phyloP scores from a whole-genome alignment of 2,888 invertebrate species.

The Lochmaea capreae region DNA sequence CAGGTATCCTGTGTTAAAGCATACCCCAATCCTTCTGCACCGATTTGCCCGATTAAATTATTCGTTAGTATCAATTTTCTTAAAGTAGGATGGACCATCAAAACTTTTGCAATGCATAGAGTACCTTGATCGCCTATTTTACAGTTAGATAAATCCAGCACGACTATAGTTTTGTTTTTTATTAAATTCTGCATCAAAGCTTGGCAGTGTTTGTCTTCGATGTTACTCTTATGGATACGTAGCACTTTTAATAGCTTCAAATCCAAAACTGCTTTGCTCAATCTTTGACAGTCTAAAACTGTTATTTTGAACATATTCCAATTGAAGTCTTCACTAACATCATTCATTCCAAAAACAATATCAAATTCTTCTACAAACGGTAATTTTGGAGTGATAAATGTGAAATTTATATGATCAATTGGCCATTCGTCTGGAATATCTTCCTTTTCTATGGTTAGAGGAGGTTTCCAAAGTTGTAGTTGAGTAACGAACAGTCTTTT shows the following conservation, averaged over 20 bases:
- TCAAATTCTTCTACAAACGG: slow-evolving; percentile 69
- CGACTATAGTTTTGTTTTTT: slow-evolving; percentile 64
- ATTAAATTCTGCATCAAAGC: slow-evolving; percentile 66
- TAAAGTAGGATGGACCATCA: slow-evolving; percentile 66
- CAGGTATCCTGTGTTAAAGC: slow-evolving; percentile 53
- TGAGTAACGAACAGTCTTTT: slow-evolving; percentile 68
- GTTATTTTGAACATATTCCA: slow-evolving; percentile 74
- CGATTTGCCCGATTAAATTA: slow-evolving; percentile 52
- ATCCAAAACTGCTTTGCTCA: slow-evolving; percentile 65
- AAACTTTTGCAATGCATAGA: slow-evolving; percentile 72
- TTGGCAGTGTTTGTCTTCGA: slow-evolving; percentile 72
- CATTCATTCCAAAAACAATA: slow-evolving; percentile 66
- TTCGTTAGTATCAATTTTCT: slow-evolving; percentile 69
- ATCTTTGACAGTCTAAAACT: slow-evolving; percentile 69
- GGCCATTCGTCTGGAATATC: slow-evolving; percentile 63
- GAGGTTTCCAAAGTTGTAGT: slow-evolving; percentile 69
- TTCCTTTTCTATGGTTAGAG: slow-evolving; percentile 61
- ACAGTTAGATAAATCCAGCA: slow-evolving; percentile 76
- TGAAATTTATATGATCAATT: slow-evolving; percentile 71
- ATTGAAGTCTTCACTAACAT: slow-evolving; percentile 68
- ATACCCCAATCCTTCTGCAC: slow-evolving; percentile 57
- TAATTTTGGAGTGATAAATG: slow-evolving; percentile 68
- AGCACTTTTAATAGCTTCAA: slow-evolving; percentile 68
- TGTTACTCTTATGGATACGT: slow-evolving; percentile 71
- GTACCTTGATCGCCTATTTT: slow-evolving; percentile 73